Percentiles rank a stretch among this genome's conserved stretches.
These are phyloP conservation scores for Carcharodon carcharias DNA, from an alignment of 2,797 vertebrate genomes.

Conservation along the genomic window DNA sequence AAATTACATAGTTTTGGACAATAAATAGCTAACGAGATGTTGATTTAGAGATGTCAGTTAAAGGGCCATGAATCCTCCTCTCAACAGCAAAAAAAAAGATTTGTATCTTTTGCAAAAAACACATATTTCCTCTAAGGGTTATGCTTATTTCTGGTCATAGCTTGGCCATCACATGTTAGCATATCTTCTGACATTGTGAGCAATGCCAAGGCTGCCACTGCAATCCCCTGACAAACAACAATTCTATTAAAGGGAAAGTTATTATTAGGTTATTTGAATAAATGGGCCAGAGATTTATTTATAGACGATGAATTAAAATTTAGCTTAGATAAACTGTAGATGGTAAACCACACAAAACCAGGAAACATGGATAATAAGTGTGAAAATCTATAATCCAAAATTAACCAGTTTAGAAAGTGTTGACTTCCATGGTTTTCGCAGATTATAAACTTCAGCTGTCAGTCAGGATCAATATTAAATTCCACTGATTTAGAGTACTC, in stretches of 20 bases:
- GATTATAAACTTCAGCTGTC: not conserved
- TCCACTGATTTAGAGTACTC: not conserved
- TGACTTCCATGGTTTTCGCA: not conserved
- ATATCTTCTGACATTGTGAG: not conserved
- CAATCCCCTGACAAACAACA: not conserved
- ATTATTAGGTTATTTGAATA: conserved; percentile 21
- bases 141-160: no score
- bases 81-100: not conserved
- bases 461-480: not conserved
- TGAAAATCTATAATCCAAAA: not conserved
- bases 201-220: not conserved
- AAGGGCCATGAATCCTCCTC: no score
- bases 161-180: not conserved
- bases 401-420: not conserved
- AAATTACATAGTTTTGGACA: not conserved
- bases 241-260: not conserved
- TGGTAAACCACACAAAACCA: not conserved
- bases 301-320: not conserved
- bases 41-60: not conserved
- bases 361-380: not conserved
- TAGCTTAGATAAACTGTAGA: not conserved
- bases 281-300: not conserved
- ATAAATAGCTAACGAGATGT: not conserved
- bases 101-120: not conserved
- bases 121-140: not conserved